These are phyloP conservation scores for Hirtodrosophila histrioides DNA, from an alignment of 2,888 invertebrate genomes.

Conservation along the genomic window DNA sequence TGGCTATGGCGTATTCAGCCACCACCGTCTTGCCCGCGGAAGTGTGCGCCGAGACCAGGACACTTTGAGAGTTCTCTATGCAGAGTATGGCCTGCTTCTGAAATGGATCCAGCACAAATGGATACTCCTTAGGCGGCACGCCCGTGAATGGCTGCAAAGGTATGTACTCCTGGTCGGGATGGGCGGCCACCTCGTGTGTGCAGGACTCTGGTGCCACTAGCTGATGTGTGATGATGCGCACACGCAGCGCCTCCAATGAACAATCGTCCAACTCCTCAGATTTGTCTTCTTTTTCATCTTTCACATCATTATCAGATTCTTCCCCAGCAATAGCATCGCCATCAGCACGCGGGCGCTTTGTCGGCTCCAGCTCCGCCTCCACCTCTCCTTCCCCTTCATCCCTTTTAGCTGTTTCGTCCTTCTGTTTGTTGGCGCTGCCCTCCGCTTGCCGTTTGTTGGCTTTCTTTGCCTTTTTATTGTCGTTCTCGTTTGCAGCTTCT, in stretches of 20 bases:
- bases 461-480: conserved; percentile 22
- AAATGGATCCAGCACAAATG: conserved; percentile 98
- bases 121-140: conserved; percentile 95
- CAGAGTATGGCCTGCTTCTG: conserved; percentile 98
- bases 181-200: conserved; percentile 97
- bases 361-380: neutral
- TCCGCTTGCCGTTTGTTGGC: conserved; percentile 19
- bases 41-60: conserved; percentile 99
- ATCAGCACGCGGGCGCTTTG: conserved; percentile 41
- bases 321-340: conserved; percentile 22
- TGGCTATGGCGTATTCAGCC: conserved; percentile 98
- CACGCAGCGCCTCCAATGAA: conserved; percentile 90
- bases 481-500: conserved; percentile 7
- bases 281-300: conserved; percentile 4
- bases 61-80: conserved; percentile 98
- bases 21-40: conserved; percentile 99
- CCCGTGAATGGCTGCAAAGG: conserved; percentile 86
- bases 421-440: neutral
- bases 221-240: conserved; percentile 93
- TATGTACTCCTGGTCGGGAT: conserved; percentile 92
- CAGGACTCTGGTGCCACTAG: conserved; percentile 96
- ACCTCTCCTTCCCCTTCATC: neutral
- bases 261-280: conserved; percentile 22
- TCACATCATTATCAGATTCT: conserved; percentile 23
- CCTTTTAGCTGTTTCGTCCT: neutral